Percentiles rank a stretch among this genome's conserved stretches.
Evolutionary conservation across 2,888 invertebrate species (phyloP).

Genomic region (Fissipunctia ypsillon): DNA sequence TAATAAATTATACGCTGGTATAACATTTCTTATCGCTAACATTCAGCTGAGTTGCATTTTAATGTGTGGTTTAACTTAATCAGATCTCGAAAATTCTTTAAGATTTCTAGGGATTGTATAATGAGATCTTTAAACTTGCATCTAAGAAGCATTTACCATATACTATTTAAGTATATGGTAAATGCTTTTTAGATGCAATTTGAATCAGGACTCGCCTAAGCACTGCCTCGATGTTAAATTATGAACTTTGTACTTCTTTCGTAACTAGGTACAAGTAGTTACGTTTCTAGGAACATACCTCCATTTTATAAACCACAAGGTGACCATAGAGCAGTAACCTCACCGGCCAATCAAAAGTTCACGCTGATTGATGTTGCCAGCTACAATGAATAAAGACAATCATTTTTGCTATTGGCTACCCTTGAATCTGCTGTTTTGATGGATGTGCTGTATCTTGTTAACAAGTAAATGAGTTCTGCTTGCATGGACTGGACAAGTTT

Average conservation of each 20-base stretch:
- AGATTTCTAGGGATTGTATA: neutral
- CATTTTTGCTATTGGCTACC: conserved; percentile 61
- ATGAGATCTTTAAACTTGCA: no score
- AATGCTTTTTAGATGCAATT: no score
- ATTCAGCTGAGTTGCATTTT: neutral
- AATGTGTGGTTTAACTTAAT: neutral
- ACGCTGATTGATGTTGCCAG: conserved; percentile 66
- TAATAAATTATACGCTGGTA: no score
- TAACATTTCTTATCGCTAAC: no score
- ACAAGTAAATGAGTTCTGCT: conserved; percentile 13
- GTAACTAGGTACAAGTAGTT: conserved; percentile 3
- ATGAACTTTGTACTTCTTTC: conserved; percentile 32
- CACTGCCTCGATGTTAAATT: no score
- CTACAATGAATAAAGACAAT: conserved; percentile 50
- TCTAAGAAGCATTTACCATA: no score
- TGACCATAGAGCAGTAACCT: conserved; percentile 58
- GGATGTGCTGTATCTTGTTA: conserved; percentile 43
- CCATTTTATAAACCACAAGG: conserved; percentile 54
- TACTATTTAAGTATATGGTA: no score
- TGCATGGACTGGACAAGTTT: neutral
- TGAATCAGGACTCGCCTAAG: no score
- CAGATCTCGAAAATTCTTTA: neutral
- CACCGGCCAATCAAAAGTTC: conserved; percentile 57
- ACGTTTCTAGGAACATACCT: conserved; percentile 40
- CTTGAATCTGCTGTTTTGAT: conserved; percentile 61